Conservation (phyloP, 2,797 vertebrate species). For the Gymnothorax javanicus region DNA sequence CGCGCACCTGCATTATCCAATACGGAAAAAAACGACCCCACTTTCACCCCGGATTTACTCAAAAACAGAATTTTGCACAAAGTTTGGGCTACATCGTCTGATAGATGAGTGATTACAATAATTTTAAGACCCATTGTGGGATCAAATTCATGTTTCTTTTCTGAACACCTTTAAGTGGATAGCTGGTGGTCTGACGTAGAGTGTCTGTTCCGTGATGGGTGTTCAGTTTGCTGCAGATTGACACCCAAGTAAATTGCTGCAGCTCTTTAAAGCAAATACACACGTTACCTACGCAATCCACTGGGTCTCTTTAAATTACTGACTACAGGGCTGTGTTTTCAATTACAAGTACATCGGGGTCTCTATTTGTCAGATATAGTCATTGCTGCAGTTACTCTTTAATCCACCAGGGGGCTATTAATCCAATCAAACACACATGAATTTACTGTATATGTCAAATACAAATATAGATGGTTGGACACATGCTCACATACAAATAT, state of each 20-base stretch:
- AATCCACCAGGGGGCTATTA: neutral
- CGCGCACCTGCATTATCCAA: too few species aligned
- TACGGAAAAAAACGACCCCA: too few species aligned
- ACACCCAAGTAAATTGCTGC: neutral
- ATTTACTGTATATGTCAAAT: neutral
- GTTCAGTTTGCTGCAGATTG: neutral
- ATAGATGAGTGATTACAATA: too few species aligned
- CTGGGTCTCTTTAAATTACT: neutral
- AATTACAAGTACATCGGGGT: neutral
- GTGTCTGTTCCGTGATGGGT: neutral
- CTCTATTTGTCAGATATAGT: neutral
- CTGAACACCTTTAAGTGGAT: too few species aligned
- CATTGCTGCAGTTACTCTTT: neutral
- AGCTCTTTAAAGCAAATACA: neutral
- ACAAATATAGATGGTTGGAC: neutral
- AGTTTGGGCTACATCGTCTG: too few species aligned
- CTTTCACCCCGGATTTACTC: too few species aligned
- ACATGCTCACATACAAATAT: too few species aligned
- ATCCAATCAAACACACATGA: neutral
- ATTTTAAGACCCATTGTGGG: too few species aligned
- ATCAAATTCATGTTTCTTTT: too few species aligned
- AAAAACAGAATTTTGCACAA: too few species aligned
- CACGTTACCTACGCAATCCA: neutral
- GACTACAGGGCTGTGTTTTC: neutral
- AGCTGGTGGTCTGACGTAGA: neutral